Percentiles rank a stretch among this genome's conserved stretches.
Conservation (phyloP, 2,888 invertebrate species). For the Drosophila pullipes region DNA sequence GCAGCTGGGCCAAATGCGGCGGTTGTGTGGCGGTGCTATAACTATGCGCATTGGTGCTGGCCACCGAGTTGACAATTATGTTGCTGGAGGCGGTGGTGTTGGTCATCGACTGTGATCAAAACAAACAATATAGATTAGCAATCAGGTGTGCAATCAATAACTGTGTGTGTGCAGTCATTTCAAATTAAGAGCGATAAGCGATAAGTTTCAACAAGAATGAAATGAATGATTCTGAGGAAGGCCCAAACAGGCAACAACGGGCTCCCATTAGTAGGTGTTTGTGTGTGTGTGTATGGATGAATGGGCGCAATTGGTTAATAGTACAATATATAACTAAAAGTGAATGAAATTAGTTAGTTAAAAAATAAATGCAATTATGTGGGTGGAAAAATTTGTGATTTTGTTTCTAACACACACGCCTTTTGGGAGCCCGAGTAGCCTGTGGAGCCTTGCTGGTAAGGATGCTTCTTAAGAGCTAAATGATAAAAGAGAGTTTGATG, state of each 20-base stretch:
- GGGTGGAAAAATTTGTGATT: not conserved
- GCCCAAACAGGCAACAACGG: slow-evolving; percentile 24
- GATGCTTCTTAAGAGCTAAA: slow-evolving; percentile 27
- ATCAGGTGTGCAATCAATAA: slow-evolving; percentile 9
- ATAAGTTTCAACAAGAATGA: slow-evolving; percentile 37
- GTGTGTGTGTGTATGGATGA: slow-evolving; percentile 1
- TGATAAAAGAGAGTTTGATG: slow-evolving; percentile 23
- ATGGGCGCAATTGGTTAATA: slow-evolving; percentile 10
- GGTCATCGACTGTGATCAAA: slow-evolving; percentile 73
- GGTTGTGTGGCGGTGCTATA: slow-evolving; percentile 74
- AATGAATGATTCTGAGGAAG: slow-evolving; percentile 20
- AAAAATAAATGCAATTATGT: not conserved
- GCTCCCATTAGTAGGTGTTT: slow-evolving; percentile 16
- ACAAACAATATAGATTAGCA: slow-evolving; percentile 32
- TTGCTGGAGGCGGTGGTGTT: slow-evolving; percentile 82
- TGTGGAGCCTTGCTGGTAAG: not conserved
- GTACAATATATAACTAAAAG: not conserved
- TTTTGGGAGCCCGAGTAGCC: slow-evolving; percentile 16
- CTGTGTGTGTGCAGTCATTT: slow-evolving; percentile 25
- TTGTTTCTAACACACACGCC: slow-evolving; percentile 10
- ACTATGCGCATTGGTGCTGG: slow-evolving; percentile 82
- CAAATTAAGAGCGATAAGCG: slow-evolving; percentile 53
- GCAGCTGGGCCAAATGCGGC: slow-evolving; percentile 76
- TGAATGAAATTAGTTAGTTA: not conserved
- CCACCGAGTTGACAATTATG: slow-evolving; percentile 85